Evolutionary conservation across 2,888 invertebrate species (phyloP), one percentile per base, ranked within the genome.

Genomic region (Eupsilia transversa): DNA sequence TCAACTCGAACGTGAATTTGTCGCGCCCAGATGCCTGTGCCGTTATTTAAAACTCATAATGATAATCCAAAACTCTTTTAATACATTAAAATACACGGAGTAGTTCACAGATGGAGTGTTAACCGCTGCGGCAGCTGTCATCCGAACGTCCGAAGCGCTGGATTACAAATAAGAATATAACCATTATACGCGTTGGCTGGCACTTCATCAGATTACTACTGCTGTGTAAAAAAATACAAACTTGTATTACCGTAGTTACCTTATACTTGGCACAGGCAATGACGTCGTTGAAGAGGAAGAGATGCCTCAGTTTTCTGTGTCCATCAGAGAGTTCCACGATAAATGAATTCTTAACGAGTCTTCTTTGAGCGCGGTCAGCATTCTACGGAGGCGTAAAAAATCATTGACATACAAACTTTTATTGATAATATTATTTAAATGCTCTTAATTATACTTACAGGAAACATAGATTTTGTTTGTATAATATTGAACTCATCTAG

Each of bases 231-330:
- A 63, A 68, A 74, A 59, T 38, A 74, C 57, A 83, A 69, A 67
- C 46, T 35, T 30, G 33, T 69, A 83, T 72, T 83, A 78, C 80
- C 81, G 85, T 68, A 85, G 82, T 91, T 91, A 97, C 97, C 97
- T 99, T 99, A 91, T 99, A 98, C 96, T 98, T 99, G 89, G 99
- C 99, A 96, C 99, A 99, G 71, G 99, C 99, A 86, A 99, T 98
- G 66, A 99, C 98, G 93, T 99, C 99, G 91, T 99, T 99, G 93
- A 99, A 99, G 30, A 99, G 97, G 94, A 99, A 99, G 82, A 99
- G 96, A 97, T 99, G 99, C 79, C 99, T 97, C 82, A 99, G 94
- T 95, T 99, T 99, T 77, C 99, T 97, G 93, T 98, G 98, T 20
- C 98, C 98, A 91, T 99, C 99, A 6, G 98, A 98, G 73, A 98